A percentile compares a stretch with the other conserved stretches of the same genome.
Evolutionary conservation across 2,797 vertebrate genomes (phyloP).

Genomic region (Benthosema pterotum): DNA sequence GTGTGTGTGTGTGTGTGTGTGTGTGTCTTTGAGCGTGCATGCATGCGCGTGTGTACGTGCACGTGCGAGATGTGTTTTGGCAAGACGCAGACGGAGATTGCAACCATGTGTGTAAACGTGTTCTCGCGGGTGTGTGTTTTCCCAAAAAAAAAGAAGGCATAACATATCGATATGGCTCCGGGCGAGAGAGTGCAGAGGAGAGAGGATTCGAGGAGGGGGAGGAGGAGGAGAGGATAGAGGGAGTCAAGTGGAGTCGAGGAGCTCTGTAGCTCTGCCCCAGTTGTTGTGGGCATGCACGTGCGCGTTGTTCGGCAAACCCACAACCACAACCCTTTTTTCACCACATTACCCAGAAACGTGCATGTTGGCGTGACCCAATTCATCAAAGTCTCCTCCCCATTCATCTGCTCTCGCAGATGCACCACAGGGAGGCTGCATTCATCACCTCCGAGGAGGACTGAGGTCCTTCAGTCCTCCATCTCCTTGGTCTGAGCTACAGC

Average conservation of each 20-base stretch:
- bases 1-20: not conserved
- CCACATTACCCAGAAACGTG: slow-evolving; percentile 73
- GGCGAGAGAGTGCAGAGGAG: slow-evolving; percentile 19
- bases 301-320: too few relatives aligned
- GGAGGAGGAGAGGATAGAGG: slow-evolving; percentile 6
- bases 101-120: not conserved
- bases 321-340: slow-evolving; percentile 59
- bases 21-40: not conserved
- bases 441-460: slow-evolving; percentile 69
- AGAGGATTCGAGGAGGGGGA: slow-evolving; percentile 31
- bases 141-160: slow-evolving; percentile 33
- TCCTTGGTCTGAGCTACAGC: slow-evolving; percentile 44
- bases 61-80: not conserved
- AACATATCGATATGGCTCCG: slow-evolving; percentile 32
- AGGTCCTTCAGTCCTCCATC: slow-evolving; percentile 53
- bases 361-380: slow-evolving; percentile 72
- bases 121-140: not conserved
- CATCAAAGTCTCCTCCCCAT: slow-evolving; percentile 70
- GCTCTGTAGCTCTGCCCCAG: slow-evolving; percentile 60
- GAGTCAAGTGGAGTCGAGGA: slow-evolving; percentile 33
- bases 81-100: too few relatives aligned
- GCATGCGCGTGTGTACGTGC: not conserved
- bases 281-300: slow-evolving; percentile 67
- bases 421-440: slow-evolving; percentile 63
- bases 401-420: slow-evolving; percentile 77